phyloP scores from a whole-genome alignment of 2,113 vertebrate species.

The Sterna hirundo region DNA sequence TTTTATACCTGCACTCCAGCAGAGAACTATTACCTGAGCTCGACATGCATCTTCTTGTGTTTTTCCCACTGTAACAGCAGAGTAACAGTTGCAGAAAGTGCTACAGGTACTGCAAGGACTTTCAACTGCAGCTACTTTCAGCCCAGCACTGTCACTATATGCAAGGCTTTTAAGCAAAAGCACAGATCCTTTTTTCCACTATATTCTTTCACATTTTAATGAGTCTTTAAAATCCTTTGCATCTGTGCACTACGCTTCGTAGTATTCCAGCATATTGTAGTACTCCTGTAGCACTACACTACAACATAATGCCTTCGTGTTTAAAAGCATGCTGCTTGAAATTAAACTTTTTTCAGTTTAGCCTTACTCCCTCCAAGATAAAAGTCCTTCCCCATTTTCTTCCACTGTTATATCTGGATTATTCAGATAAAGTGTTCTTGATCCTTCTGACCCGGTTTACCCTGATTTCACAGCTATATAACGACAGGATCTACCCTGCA shows the following conservation, averaged over 20 bases:
- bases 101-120: background rate
- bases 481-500: conserved; percentile 23
- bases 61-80: background rate
- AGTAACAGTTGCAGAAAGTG: background rate
- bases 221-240: background rate
- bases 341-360: conserved; percentile 20
- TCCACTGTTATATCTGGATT: background rate
- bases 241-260: background rate
- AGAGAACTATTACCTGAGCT: background rate
- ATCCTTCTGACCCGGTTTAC: background rate
- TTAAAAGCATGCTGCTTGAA: conserved; percentile 28
- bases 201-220: background rate
- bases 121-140: background rate
- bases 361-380: background rate
- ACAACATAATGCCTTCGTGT: background rate
- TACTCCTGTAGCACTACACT: background rate
- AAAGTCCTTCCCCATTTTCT: background rate
- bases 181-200: background rate
- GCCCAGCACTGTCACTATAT: background rate
- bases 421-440: background rate
- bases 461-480: background rate
- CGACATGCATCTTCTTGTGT: background rate
- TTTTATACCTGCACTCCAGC: background rate
- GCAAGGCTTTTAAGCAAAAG: background rate
- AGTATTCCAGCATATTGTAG: conserved; percentile 9